Percentiles rank a stretch among this genome's conserved stretches.
Conservation (phyloP, 2,797 vertebrate species). For the Diceros bicornis region DNA sequence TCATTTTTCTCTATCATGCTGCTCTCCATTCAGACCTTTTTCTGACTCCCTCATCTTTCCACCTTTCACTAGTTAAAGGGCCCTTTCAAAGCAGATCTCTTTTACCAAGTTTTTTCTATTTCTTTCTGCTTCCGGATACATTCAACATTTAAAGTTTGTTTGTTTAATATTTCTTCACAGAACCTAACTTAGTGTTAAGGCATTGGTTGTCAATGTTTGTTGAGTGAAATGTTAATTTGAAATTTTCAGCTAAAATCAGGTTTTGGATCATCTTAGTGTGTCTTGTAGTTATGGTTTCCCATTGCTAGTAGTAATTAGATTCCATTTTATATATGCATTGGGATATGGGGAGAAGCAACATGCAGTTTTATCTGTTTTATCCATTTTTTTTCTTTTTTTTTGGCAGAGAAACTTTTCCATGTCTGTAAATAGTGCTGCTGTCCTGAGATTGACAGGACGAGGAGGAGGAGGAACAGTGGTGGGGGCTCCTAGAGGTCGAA, state of each 20-base stretch:
- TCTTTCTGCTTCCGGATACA: background rate
- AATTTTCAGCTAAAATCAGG: slow-evolving; percentile 41
- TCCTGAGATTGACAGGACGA: slow-evolving; percentile 96
- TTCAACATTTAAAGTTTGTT: background rate
- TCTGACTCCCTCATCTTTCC: background rate
- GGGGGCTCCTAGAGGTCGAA: slow-evolving; percentile 97
- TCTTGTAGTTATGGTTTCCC: background rate
- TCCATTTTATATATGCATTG: background rate
- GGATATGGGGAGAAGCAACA: slow-evolving; percentile 48
- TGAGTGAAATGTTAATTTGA: slow-evolving; percentile 63
- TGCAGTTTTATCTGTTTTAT: slow-evolving; percentile 74
- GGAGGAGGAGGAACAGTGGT: slow-evolving; percentile 95
- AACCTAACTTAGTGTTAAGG: background rate
- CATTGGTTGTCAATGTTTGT: background rate
- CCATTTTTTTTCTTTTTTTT: slow-evolving; percentile 77
- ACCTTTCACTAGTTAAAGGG: background rate
- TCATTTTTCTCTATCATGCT: background rate
- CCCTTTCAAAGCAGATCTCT: background rate
- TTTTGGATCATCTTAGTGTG: slow-evolving; percentile 21
- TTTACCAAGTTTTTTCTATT: background rate
- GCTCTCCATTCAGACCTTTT: background rate
- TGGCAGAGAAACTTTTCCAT: slow-evolving; percentile 99
- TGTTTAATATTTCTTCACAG: background rate
- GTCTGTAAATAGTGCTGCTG: slow-evolving; percentile 99
- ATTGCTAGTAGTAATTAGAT: background rate